These are phyloP conservation scores for Sarotherodon lohbergeri DNA, from an alignment of 2,113 vertebrate species.

Conservation along the genomic window DNA sequence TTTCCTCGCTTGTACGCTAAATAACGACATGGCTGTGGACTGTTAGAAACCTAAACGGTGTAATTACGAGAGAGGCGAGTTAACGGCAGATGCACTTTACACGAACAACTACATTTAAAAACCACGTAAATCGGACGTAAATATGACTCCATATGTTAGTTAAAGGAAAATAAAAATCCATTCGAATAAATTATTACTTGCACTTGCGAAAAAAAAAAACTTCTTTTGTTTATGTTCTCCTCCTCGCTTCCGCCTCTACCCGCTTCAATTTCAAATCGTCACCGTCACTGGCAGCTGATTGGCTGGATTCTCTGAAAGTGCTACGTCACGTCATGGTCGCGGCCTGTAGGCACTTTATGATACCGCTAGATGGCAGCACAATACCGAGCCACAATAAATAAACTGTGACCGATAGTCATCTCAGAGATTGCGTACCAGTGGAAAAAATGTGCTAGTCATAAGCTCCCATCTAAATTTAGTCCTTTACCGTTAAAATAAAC, in stretches of 20 bases:
- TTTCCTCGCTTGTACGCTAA: conserved; percentile 54
- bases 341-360: accelerated
- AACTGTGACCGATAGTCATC: neutral
- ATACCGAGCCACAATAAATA: neutral
- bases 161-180: neutral
- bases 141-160: neutral
- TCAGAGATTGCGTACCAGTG: accelerated
- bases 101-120: neutral
- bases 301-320: neutral
- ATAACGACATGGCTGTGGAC: conserved; percentile 51
- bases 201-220: neutral
- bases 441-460: neutral
- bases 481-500: neutral
- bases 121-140: neutral
- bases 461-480: neutral
- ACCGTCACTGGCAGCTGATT: conserved; percentile 31
- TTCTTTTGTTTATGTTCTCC: conserved; percentile 31
- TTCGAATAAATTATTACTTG: neutral
- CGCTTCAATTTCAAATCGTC: conserved; percentile 73
- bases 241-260: conserved; percentile 49
- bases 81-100: neutral
- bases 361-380: conserved; percentile 27
- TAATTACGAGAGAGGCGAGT: neutral
- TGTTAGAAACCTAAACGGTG: neutral
- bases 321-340: neutral